Percentiles rank a stretch among this genome's conserved stretches.
These are phyloP conservation scores for Coelopa pilipes DNA, from an alignment of 2,888 invertebrate genomes.

Conservation along the genomic window DNA sequence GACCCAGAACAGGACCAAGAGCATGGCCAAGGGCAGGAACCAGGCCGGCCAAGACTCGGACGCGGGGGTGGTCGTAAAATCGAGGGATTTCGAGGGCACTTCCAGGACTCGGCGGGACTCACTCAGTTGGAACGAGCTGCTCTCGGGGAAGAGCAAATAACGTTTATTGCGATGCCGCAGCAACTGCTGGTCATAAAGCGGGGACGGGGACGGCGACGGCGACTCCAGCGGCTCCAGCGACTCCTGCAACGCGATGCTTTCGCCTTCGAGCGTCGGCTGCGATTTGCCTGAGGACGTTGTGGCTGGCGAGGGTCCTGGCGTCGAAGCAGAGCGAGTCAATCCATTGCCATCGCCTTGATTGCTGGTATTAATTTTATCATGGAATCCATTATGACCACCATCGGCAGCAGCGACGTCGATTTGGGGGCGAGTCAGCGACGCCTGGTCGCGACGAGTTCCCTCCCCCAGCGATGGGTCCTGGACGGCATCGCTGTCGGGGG, in stretches of 20 bases:
- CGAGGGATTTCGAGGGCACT: too few relatives aligned
- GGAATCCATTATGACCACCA: conserved; percentile 40
- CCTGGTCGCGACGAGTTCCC: not conserved
- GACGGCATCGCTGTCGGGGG: conserved; percentile 36
- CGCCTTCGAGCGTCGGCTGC: conserved; percentile 36
- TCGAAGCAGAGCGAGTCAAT: conserved; percentile 34
- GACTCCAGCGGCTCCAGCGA: conserved; percentile 20
- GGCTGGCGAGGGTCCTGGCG: conserved; percentile 17
- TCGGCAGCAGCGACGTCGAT: not conserved
- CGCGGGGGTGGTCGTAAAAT: too few relatives aligned
- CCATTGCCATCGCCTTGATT: conserved; percentile 46
- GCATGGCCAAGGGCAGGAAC: not conserved
- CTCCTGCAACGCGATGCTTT: conserved; percentile 41
- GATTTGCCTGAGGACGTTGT: conserved; percentile 31
- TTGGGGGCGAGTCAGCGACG: not conserved
- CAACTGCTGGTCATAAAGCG: conserved; percentile 40
- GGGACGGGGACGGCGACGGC: conserved; percentile 56
- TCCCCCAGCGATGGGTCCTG: conserved; percentile 39
- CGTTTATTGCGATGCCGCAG: conserved; percentile 65
- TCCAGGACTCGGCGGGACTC: conserved; percentile 34
- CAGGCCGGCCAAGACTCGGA: not conserved
- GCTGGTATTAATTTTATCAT: conserved; percentile 47
- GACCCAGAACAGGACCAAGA: not conserved
- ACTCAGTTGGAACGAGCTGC: conserved; percentile 67
- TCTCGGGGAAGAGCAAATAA: conserved; percentile 68